These are phyloP conservation scores for Cantharis nigra DNA, from an alignment of 2,888 invertebrate genomes.

Conservation along the genomic window DNA sequence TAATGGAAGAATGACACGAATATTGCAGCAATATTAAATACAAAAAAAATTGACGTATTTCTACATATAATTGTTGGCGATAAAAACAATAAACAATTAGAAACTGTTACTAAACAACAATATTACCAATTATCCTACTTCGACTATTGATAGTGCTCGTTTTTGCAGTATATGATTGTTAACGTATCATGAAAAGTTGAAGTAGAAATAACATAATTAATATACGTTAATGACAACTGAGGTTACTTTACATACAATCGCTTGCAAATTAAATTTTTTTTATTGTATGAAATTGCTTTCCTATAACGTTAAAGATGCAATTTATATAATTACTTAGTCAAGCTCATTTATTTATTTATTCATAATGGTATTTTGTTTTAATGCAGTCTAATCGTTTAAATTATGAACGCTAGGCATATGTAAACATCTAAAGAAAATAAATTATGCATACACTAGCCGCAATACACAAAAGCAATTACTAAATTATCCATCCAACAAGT, in stretches of 20 bases:
- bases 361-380: constrained; percentile 24
- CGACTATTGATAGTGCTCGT: neutral
- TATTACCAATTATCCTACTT: neutral
- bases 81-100: neutral
- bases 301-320: neutral
- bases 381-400: constrained; percentile 30
- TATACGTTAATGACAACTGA: constrained; percentile 1
- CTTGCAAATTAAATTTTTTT: neutral
- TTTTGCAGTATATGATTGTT: neutral
- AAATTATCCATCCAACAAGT: constrained; percentile 46
- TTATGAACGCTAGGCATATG: constrained; percentile 31
- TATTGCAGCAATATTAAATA: neutral
- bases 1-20: neutral
- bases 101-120: neutral
- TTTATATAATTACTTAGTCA: neutral
- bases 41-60: neutral
- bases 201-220: neutral
- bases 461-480: constrained; percentile 42
- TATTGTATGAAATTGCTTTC: neutral
- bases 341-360: constrained; percentile 18
- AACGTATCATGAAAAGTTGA: neutral
- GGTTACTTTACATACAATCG: constrained; percentile 2
- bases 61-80: neutral
- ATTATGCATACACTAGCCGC: constrained; percentile 42
- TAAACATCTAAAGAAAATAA: constrained; percentile 35